These are phyloP conservation scores for Lepidocolaptes lacrymiger DNA, from an alignment of 2,797 vertebrate genomes.

Conservation along the genomic window DNA sequence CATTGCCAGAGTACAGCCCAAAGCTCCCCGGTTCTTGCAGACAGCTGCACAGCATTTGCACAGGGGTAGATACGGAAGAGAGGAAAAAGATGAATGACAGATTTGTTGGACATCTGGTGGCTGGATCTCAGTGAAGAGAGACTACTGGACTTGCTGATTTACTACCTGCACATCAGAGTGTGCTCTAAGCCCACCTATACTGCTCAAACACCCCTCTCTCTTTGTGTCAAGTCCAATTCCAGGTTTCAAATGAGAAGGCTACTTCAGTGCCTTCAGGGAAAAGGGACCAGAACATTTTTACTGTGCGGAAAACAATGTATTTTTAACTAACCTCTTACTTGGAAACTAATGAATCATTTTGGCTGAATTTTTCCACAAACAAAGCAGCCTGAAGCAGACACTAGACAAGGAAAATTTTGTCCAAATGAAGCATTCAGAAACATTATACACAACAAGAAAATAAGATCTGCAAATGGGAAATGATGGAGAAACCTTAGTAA, in stretches of 20 bases:
- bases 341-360: conserved; percentile 43
- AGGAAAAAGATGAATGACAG: neutral
- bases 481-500: neutral
- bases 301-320: conserved; percentile 48
- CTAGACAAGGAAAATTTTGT: conserved; percentile 3
- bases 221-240: rapidly evolving
- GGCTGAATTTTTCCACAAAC: conserved; percentile 30
- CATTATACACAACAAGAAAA: neutral
- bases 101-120: neutral
- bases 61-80: neutral
- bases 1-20: rapidly evolving
- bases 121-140: neutral
- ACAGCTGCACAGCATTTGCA: neutral
- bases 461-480: neutral
- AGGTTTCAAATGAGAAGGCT: neutral
- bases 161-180: neutral
- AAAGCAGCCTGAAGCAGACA: conserved; percentile 7
- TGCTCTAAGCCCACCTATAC: neutral
- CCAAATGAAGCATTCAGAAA: neutral
- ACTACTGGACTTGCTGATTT: neutral
- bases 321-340: conserved; percentile 41
- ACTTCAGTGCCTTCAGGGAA: neutral
- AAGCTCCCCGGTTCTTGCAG: neutral
- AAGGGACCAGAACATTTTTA: neutral
- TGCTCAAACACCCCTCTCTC: neutral